Evolutionary conservation across 2,113 vertebrate genomes (phyloP).

Genomic region (Lepidothrix coronata): DNA sequence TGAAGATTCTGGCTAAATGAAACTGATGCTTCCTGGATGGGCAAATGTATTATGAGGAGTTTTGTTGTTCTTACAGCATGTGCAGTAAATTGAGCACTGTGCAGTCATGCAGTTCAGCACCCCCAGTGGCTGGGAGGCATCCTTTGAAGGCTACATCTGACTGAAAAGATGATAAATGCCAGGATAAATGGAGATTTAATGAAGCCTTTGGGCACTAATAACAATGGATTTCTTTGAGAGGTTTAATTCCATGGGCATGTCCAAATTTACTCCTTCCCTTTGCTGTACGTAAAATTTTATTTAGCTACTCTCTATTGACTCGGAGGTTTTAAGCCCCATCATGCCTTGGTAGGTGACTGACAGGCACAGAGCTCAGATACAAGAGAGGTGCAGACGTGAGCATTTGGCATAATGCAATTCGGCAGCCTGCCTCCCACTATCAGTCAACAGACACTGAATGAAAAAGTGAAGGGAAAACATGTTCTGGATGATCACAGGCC

Average conservation of each 20-base stretch:
- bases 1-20: neutral
- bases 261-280: neutral
- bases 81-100: neutral
- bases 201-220: neutral
- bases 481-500: neutral
- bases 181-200: constrained; percentile 25
- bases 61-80: neutral
- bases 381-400: neutral
- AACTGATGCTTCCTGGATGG: neutral
- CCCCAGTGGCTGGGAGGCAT: neutral
- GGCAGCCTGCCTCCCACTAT: neutral
- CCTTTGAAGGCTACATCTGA: neutral
- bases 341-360: neutral
- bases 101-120: neutral
- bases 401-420: neutral
- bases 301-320: neutral
- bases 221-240: neutral
- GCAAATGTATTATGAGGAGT: neutral
- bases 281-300: neutral
- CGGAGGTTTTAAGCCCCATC: neutral
- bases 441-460: neutral
- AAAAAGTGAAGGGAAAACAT: neutral
- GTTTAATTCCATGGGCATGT: neutral
- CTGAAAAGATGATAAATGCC: constrained; percentile 12
- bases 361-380: neutral